These are phyloP conservation scores for Palythoa grandiflora DNA, from an alignment of 92 coral and sea anemone genomes.

Conservation along the genomic window DNA sequence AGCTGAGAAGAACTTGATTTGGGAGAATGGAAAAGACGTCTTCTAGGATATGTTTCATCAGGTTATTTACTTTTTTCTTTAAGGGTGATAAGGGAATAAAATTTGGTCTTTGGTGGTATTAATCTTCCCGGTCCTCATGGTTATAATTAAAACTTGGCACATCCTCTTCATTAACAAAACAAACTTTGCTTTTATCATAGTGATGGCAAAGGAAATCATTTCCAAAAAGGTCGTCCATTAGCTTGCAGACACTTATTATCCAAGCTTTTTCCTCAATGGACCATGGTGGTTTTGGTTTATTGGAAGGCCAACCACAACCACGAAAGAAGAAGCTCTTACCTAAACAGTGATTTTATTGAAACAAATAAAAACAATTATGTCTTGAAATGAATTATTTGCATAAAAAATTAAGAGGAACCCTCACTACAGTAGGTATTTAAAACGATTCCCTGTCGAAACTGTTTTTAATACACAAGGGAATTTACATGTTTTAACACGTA, in stretches of 20 bases:
- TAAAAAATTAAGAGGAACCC: too few relatives aligned
- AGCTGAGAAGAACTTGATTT: neutral
- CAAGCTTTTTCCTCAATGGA: conserved; percentile 36
- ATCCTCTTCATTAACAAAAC: conserved; percentile 39
- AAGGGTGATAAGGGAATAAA: too few relatives aligned
- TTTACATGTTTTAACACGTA: too few relatives aligned
- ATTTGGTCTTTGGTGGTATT: neutral
- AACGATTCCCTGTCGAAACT: too few relatives aligned
- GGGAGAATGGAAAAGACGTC: neutral
- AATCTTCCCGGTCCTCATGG: conserved; percentile 26
- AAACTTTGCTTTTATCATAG: conserved; percentile 32
- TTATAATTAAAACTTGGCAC: conserved; percentile 15
- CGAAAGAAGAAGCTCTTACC: too few relatives aligned
- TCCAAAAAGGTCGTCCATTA: conserved; percentile 46
- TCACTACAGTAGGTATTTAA: too few relatives aligned
- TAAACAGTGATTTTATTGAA: too few relatives aligned
- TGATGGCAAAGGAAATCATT: conserved; percentile 38
- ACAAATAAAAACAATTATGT: too few relatives aligned
- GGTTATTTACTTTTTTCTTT: neutral
- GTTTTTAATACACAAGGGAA: too few relatives aligned
- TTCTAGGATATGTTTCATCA: neutral
- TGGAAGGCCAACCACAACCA: conserved; percentile 43
- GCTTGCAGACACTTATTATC: conserved; percentile 16
- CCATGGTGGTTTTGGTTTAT: conserved; percentile 34
- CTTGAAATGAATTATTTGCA: too few relatives aligned